Percentiles rank a stretch among this genome's conserved stretches.
phyloP scores from a whole-genome alignment of 2,797 vertebrate species.

The Thripadectes ignobilis region DNA sequence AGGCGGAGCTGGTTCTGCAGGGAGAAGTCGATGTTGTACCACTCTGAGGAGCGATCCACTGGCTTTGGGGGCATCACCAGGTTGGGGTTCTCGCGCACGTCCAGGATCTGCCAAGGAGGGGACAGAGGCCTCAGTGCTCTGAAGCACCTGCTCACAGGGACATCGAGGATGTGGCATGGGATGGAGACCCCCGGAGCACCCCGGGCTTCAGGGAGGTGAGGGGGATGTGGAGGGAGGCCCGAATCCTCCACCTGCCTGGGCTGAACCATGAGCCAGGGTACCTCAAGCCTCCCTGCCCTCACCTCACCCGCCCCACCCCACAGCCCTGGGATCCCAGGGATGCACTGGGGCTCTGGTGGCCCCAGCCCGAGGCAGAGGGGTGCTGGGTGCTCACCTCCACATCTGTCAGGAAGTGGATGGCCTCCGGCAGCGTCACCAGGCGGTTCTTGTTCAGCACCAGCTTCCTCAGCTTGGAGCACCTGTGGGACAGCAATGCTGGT shows the following conservation, averaged over 20 bases:
- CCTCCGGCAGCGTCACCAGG: conserved; percentile 93
- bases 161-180: rapidly evolving
- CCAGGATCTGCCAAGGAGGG: conserved; percentile 82
- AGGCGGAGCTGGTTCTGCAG: conserved; percentile 95
- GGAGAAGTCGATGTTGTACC: conserved; percentile 99
- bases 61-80: conserved; percentile 98
- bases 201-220: background rate
- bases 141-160: rapidly evolving
- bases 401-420: conserved; percentile 91
- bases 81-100: conserved; percentile 95
- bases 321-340: background rate
- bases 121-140: background rate
- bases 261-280: background rate
- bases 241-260: rapidly evolving
- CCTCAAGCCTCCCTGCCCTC: background rate
- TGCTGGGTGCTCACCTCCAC: conserved; percentile 81
- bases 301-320: background rate
- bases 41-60: conserved; percentile 85
- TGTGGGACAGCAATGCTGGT: conserved; percentile 39
- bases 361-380: background rate
- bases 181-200: rapidly evolving
- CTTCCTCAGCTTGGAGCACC: conserved; percentile 93
- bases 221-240: background rate
- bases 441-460: conserved; percentile 96
- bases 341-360: background rate